Evolutionary conservation across 2,888 invertebrate genomes (phyloP).

Genomic region (Melanotus villosus): DNA sequence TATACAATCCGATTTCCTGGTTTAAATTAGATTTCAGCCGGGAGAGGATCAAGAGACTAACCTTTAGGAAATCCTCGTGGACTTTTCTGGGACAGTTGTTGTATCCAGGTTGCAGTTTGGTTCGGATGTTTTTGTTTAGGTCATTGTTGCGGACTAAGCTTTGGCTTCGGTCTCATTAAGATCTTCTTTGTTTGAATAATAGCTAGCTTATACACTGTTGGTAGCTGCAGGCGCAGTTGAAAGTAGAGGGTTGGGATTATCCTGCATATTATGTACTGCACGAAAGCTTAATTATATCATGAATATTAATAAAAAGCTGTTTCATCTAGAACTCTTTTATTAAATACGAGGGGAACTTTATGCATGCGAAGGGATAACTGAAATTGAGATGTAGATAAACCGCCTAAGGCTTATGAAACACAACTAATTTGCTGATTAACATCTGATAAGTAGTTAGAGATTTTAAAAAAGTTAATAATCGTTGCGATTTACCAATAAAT

Average conservation of each 20-base stretch:
- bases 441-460: background rate
- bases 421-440: background rate
- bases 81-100: background rate
- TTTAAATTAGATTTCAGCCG: constrained; percentile 52
- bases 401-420: background rate
- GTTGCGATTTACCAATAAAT: no score
- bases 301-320: constrained; percentile 25
- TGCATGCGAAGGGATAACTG: background rate
- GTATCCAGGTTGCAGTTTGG: background rate
- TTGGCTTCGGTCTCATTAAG: constrained; percentile 14
- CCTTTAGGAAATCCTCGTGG: constrained; percentile 1
- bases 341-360: background rate
- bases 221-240: constrained; percentile 6
- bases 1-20: constrained; percentile 49
- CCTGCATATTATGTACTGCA: constrained; percentile 7
- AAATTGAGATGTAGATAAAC: background rate
- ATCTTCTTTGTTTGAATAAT: constrained; percentile 5
- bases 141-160: background rate
- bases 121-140: background rate
- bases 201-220: background rate
- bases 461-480: background rate
- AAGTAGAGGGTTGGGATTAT: constrained; percentile 6
- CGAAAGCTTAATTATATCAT: constrained; percentile 32
- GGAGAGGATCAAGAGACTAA: background rate
- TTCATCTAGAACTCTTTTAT: constrained; percentile 7